These are phyloP conservation scores for Drosophila tsacasi DNA, from an alignment of 1,140 invertebrate genomes.

Conservation along the genomic window DNA sequence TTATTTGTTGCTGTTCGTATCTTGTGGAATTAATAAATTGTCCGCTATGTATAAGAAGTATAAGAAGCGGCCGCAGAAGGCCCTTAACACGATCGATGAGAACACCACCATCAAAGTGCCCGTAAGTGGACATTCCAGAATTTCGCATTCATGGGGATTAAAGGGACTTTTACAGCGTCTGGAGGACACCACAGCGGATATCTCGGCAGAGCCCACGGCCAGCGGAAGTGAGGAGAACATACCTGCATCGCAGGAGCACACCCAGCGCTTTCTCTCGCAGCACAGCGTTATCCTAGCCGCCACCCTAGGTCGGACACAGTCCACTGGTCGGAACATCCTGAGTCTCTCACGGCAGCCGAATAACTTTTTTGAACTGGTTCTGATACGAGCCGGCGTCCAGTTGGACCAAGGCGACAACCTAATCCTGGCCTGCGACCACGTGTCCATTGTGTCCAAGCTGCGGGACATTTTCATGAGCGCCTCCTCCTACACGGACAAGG, in stretches of 20 bases:
- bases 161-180: slow-evolving; percentile 36
- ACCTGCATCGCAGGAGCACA: slow-evolving; percentile 78
- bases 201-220: slow-evolving; percentile 25
- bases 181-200: slow-evolving; percentile 34
- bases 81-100: slow-evolving; percentile 72
- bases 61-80: slow-evolving; percentile 45
- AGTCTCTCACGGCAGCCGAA: slow-evolving; percentile 72
- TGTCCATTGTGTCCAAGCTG: slow-evolving; percentile 75
- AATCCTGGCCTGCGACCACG: slow-evolving; percentile 76
- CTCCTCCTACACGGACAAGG: slow-evolving; percentile 71
- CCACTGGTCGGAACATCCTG: slow-evolving; percentile 27
- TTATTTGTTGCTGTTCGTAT: neutral
- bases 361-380: slow-evolving; percentile 78
- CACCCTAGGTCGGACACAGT: slow-evolving; percentile 75
- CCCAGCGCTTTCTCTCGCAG: slow-evolving; percentile 81
- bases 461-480: slow-evolving; percentile 65
- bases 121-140: slow-evolving; percentile 20
- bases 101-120: slow-evolving; percentile 73
- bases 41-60: slow-evolving; percentile 57
- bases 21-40: neutral
- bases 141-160: neutral
- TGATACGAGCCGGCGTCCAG: slow-evolving; percentile 71
- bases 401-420: slow-evolving; percentile 72
- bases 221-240: slow-evolving; percentile 76
- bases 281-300: slow-evolving; percentile 71